Conservation (phyloP, 2,888 invertebrate genomes). For the Cephus pygmeus region DNA sequence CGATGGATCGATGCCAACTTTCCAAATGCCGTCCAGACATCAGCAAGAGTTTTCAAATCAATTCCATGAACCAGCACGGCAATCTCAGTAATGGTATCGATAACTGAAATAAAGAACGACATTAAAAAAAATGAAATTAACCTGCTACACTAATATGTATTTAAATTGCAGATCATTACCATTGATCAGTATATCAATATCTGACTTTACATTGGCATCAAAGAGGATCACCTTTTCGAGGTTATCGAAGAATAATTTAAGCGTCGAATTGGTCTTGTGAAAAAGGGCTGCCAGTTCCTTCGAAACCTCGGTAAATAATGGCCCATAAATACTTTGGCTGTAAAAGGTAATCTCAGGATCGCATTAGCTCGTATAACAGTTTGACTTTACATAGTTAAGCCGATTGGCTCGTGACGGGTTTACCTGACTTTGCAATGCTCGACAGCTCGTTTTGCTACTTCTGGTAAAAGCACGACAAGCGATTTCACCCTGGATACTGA, state of each 20-base stretch:
- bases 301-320: constrained; percentile 36
- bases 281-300: constrained; percentile 46
- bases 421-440: constrained; percentile 54
- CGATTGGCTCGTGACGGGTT: not conserved
- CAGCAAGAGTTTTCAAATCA: constrained; percentile 51
- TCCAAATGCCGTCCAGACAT: constrained; percentile 53
- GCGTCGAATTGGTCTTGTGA: constrained; percentile 42
- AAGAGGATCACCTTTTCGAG: constrained; percentile 46
- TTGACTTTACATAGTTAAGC: not conserved
- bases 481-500: constrained; percentile 33
- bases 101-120: constrained; percentile 29
- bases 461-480: constrained; percentile 41
- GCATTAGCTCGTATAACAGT: not conserved
- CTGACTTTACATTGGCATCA: constrained; percentile 38
- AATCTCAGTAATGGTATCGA: constrained; percentile 47
- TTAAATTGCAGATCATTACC: constrained; percentile 29
- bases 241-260: constrained; percentile 47
- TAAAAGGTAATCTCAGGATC: constrained; percentile 17
- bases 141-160: not conserved
- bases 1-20: constrained; percentile 42
- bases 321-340: constrained; percentile 45
- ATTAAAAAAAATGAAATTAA: not conserved
- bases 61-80: constrained; percentile 45
- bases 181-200: constrained; percentile 42
- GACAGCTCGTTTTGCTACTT: constrained; percentile 39